Conservation (phyloP, 1,140 invertebrate genomes). For the Melanaphis sacchari region DNA sequence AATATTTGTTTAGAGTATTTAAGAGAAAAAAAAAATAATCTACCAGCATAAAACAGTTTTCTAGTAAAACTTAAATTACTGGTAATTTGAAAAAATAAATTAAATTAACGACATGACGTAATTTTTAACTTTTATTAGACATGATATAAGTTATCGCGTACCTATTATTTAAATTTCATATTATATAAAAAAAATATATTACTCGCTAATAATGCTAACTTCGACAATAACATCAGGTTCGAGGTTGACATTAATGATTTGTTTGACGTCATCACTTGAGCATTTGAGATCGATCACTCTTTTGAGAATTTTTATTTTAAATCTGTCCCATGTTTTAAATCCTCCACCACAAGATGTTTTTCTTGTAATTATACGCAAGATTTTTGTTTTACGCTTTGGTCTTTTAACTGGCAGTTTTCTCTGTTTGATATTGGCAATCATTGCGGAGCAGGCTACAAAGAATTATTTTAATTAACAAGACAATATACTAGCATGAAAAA, state of each 20-base stretch:
- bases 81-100: not conserved
- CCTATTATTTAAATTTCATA: slow-evolving; percentile 19
- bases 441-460: slow-evolving; percentile 86
- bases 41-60: not conserved
- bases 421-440: slow-evolving; percentile 95
- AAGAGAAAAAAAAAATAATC: not conserved
- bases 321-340: slow-evolving; percentile 97
- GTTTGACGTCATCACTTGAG: slow-evolving; percentile 97
- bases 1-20: too few species aligned
- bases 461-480: not conserved
- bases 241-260: slow-evolving; percentile 98
- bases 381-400: slow-evolving; percentile 93
- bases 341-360: slow-evolving; percentile 99
- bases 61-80: too few species aligned
- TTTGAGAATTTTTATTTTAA: slow-evolving; percentile 97
- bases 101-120: slow-evolving; percentile 1
- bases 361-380: slow-evolving; percentile 94
- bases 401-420: slow-evolving; percentile 96
- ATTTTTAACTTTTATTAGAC: slow-evolving; percentile 56
- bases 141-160: slow-evolving; percentile 49
- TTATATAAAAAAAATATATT: slow-evolving; percentile 61
- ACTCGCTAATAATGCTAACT: slow-evolving; percentile 96
- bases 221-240: slow-evolving; percentile 99
- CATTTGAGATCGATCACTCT: slow-evolving; percentile 97
- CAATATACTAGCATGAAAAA: not conserved